Percentiles rank a stretch among this genome's conserved stretches.
Evolutionary conservation across 2,113 vertebrate species (phyloP).

Genomic region (Piprites chloris): DNA sequence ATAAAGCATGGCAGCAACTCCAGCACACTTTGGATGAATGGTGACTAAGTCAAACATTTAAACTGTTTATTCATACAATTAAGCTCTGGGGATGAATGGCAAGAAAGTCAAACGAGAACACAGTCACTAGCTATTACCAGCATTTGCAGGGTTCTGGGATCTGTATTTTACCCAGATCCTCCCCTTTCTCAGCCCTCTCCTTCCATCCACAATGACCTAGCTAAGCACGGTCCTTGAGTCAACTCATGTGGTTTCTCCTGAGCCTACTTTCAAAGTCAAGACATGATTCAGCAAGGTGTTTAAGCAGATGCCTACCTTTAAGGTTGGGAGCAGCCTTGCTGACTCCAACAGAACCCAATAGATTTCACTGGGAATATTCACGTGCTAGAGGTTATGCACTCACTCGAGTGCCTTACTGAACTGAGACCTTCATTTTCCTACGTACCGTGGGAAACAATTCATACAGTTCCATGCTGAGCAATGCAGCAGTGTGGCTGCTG

Average conservation of each 20-base stretch:
- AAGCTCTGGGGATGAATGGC: not conserved
- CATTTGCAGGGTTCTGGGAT: not conserved
- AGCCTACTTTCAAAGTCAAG: constrained; percentile 50
- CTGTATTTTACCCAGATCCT: not conserved
- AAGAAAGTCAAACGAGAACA: not conserved
- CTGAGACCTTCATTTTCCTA: constrained; percentile 10
- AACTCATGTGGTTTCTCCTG: constrained; percentile 51
- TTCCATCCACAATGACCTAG: not conserved
- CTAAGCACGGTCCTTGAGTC: constrained; percentile 21
- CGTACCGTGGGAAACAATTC: not conserved
- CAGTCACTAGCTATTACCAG: not conserved
- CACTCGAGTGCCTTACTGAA: not conserved
- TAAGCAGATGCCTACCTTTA: constrained; percentile 54
- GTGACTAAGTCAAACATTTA: not conserved
- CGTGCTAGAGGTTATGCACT: constrained; percentile 52
- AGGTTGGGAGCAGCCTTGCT: constrained; percentile 57
- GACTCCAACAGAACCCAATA: constrained; percentile 45
- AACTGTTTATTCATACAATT: not conserved
- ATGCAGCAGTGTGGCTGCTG: not conserved
- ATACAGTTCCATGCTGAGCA: not conserved
- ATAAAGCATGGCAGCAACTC: not conserved
- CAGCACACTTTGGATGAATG: not conserved
- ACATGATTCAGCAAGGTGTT: constrained; percentile 59
- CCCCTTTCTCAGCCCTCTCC: not conserved
- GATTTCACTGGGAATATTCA: constrained; percentile 54